Percentiles rank a stretch among this genome's conserved stretches.
These are phyloP conservation scores for Nomada fucata DNA, from an alignment of 2,888 invertebrate genomes.

Conservation along the genomic window DNA sequence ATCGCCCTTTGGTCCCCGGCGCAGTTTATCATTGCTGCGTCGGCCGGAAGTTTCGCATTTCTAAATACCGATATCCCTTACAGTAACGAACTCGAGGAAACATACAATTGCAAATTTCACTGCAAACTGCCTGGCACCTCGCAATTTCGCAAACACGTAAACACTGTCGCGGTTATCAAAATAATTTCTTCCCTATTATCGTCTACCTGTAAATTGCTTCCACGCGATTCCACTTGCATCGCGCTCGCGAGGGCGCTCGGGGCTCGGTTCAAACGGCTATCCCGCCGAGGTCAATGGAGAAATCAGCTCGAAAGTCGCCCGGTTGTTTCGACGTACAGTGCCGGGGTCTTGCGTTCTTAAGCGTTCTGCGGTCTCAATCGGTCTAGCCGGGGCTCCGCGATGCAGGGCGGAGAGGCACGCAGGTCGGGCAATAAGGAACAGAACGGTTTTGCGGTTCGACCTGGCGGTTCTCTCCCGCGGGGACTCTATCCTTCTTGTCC, in stretches of 20 bases:
- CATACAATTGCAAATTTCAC: no score
- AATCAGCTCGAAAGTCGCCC: conserved; percentile 66
- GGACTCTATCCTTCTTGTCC: conserved; percentile 57
- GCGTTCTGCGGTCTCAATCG: conserved; percentile 71
- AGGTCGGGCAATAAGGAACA: conserved; percentile 81
- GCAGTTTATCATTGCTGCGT: neutral
- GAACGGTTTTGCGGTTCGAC: conserved; percentile 80
- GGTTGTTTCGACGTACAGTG: conserved; percentile 34
- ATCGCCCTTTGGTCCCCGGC: neutral
- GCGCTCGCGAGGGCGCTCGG: neutral
- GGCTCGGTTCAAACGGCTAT: conserved; percentile 63
- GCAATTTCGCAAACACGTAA: no score
- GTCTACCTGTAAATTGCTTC: neutral
- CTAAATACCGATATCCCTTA: neutral
- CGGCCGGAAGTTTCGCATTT: neutral
- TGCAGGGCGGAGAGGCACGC: conserved; percentile 59
- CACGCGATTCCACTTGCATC: neutral
- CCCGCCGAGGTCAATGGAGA: conserved; percentile 65
- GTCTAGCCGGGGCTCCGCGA: conserved; percentile 43
- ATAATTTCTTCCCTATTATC: no score
- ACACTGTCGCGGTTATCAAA: no score
- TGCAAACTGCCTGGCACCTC: no score
- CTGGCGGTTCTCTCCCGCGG: conserved; percentile 63
- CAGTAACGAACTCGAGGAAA: no score
- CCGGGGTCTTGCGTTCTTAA: conserved; percentile 57